Base-by-base conservation (phyloP, 2,797 vertebrate species). In the Argentina silus region DNA sequence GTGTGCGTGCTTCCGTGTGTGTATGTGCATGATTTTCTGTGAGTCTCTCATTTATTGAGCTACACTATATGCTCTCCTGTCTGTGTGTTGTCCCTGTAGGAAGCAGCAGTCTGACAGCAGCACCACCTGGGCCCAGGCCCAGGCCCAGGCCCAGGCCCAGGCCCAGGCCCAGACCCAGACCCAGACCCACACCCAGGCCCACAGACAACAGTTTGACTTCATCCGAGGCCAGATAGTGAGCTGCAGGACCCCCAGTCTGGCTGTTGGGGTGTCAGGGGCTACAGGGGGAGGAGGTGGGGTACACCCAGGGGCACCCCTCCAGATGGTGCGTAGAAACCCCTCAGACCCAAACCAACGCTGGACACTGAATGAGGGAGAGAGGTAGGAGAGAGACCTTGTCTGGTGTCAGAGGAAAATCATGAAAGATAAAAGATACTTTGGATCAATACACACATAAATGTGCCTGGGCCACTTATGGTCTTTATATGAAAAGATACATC, bases 191-290 rank as follows among this genome's bases (percentile, higher is more conserved):
- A 36, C 61, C 19, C 76, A 79, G 67, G n/a, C 19, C 15, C 48
- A 75, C 19, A 42, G 1, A 6, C 90, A 86, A 61, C 83, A 86
- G 50, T 90, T 86, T 83, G 83, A 84, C 66, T 87, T 83, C 72
- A 79, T 69, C 83, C 81, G 83, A 1, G 72, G 83, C 6, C 73
- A 80, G n/a, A 62, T 90, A 70, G 70, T 83, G 79, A 78, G 51
- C 65, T 45, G 1, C 23, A 55, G 57, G 0, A 56, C 65, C 51
- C 81, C 80, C 56, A 78, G 57, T 7, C 77, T 84, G 45, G 76
- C 6, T 53, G 67, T 81, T 78, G 82, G 87, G 12, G 45, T 75
- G 0, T n/a, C 14, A 15, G 56, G 47, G 36, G 68, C 60, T 14
- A 15, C 48, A 51, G 70, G 64, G 55, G 51, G 56, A n/a, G 62